A percentile compares a stretch with the other conserved stretches of the same genome.
These are phyloP conservation scores for Turnix velox DNA, from an alignment of 2,113 vertebrate species.

Conservation along the genomic window DNA sequence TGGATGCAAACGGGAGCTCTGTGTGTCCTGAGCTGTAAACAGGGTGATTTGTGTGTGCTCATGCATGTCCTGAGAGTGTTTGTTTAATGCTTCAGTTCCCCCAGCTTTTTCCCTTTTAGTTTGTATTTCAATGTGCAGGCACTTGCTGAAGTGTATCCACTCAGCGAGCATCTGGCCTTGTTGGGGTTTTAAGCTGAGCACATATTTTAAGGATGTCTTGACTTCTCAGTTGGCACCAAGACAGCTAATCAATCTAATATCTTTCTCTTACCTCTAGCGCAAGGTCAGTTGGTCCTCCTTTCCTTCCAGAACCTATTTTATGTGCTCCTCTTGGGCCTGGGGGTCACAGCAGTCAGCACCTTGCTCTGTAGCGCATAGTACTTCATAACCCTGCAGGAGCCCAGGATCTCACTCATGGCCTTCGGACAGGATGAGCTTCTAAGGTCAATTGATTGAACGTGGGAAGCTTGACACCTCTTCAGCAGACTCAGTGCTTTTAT, in stretches of 20 bases:
- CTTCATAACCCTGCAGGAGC: background rate
- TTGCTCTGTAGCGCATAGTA: background rate
- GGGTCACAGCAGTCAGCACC: background rate
- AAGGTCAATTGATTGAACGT: background rate
- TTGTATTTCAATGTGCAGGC: constrained; percentile 54
- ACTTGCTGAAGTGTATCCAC: constrained; percentile 60
- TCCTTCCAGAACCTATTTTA: background rate
- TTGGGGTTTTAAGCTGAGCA: constrained; percentile 27
- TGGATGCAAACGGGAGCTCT: constrained; percentile 5
- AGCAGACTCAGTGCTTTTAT: background rate
- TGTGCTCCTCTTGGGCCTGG: background rate
- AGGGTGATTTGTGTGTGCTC: constrained; percentile 44
- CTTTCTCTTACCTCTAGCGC: background rate
- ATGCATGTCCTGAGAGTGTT: constrained; percentile 51
- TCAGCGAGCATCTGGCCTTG: constrained; percentile 62
- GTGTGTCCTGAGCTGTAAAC: background rate
- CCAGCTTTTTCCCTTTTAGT: constrained; percentile 26
- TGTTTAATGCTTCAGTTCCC: constrained; percentile 49
- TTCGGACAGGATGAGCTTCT: background rate
- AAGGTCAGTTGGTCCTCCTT: background rate
- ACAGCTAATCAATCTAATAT: background rate
- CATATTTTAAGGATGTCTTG: constrained; percentile 41
- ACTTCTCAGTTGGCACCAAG: background rate
- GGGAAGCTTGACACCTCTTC: background rate
- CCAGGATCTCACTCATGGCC: background rate